Percentiles rank a stretch among this genome's conserved stretches.
These are phyloP conservation scores for Misgurnus anguillicaudatus DNA, from an alignment of 2,113 vertebrate species.

Conservation along the genomic window DNA sequence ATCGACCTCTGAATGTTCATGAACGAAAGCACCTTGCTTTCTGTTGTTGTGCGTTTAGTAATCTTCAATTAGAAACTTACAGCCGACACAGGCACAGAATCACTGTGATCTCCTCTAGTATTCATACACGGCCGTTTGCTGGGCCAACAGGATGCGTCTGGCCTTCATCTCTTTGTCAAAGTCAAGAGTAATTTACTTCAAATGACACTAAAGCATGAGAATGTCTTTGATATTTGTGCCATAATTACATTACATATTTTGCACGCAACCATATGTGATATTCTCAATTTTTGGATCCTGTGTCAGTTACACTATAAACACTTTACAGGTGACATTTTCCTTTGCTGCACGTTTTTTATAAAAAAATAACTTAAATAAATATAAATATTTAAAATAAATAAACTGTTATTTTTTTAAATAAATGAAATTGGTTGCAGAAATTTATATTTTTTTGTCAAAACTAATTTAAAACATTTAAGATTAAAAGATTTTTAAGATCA, in stretches of 20 bases:
- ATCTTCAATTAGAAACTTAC: slow-evolving; percentile 36
- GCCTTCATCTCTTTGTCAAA: slow-evolving; percentile 29
- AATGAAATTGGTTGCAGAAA: no score
- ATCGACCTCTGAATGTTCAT: slow-evolving; percentile 89
- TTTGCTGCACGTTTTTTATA: neutral
- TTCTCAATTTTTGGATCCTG: neutral
- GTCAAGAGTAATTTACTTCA: slow-evolving; percentile 17
- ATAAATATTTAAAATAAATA: no score
- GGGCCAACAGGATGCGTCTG: slow-evolving; percentile 13
- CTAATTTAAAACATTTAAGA: no score
- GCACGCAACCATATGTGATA: neutral
- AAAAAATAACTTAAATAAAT: no score
- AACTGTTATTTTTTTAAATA: no score
- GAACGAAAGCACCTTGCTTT: slow-evolving; percentile 86
- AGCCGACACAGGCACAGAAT: slow-evolving; percentile 9
- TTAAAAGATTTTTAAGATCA: no score
- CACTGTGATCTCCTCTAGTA: neutral
- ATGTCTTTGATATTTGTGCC: slow-evolving; percentile 16
- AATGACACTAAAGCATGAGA: neutral
- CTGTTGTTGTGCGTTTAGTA: slow-evolving; percentile 32
- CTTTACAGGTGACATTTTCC: neutral
- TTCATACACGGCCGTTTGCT: neutral
- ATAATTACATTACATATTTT: neutral
- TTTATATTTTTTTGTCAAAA: no score
- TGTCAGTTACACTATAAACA: neutral